Evolutionary conservation across 1,140 invertebrate genomes (phyloP).

Genomic region (Heterodera schachtii): DNA sequence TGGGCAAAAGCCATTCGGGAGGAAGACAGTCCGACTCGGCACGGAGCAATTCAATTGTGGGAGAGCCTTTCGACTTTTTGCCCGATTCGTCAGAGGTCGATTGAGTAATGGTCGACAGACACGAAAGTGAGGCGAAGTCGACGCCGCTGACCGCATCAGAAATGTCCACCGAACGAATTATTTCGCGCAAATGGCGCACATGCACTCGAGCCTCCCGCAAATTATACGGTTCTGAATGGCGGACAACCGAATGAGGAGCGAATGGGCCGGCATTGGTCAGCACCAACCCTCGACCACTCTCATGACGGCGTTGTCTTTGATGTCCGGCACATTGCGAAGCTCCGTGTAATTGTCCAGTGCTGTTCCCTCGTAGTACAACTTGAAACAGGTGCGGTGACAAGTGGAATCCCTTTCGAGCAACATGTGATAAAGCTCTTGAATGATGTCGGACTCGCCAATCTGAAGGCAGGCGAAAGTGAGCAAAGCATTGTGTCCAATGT

Average conservation of each 20-base stretch:
- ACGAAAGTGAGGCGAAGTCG: slow-evolving; percentile 38
- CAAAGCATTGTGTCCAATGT: not conserved
- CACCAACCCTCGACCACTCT: slow-evolving; percentile 43
- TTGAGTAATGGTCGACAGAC: slow-evolving; percentile 36
- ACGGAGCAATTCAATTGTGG: slow-evolving; percentile 17
- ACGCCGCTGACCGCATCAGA: slow-evolving; percentile 40
- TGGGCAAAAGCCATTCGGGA: slow-evolving; percentile 38
- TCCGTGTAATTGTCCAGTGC: slow-evolving; percentile 45
- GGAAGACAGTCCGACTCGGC: slow-evolving; percentile 35
- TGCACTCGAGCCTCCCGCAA: slow-evolving; percentile 40
- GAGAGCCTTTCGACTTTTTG: slow-evolving; percentile 1
- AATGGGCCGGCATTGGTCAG: not conserved
- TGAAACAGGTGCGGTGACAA: slow-evolving; percentile 43
- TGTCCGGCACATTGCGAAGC: slow-evolving; percentile 33
- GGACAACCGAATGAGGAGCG: not conserved
- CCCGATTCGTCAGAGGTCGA: not conserved
- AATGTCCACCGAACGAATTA: slow-evolving; percentile 36
- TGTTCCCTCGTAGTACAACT: slow-evolving; percentile 39
- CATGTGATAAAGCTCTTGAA: slow-evolving; percentile 46
- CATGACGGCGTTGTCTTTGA: slow-evolving; percentile 38
- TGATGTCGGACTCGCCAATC: slow-evolving; percentile 38
- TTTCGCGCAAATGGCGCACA: slow-evolving; percentile 44
- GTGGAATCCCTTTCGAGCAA: slow-evolving; percentile 37
- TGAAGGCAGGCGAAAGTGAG: slow-evolving; percentile 9
- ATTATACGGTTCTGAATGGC: slow-evolving; percentile 43